Evolutionary conservation across 2,797 vertebrate species (phyloP), one percentile per base, ranked within the genome.

Genomic region (Hemibagrus guttatus): DNA sequence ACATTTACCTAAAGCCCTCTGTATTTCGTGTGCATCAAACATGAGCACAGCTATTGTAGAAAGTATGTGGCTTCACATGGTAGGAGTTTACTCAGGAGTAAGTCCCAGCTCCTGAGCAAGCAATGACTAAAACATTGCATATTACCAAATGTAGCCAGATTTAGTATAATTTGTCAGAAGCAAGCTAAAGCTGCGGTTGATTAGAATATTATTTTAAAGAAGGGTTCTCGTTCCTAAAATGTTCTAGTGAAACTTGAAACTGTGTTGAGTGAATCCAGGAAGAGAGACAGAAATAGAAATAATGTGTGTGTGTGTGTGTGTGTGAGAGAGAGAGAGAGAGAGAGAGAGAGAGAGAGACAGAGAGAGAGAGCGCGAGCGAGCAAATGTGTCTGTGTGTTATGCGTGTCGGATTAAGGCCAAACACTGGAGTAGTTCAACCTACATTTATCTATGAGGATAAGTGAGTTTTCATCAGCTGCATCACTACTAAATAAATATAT

Each of bases 231-330:
- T 69, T 80, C 31, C 58, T 46, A 19, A 42, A 42, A 39, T 0
- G 16, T 71, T 81, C 66, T 46, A 52, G 56, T 72, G 66, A 72
- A 80, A 81, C 39, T 35, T 59, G 56, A 86, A 72, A 61, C 66
- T 72, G 78, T 68, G 76, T 74, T 58, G 14, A 71, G 69, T 42
- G 59, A 75, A 86, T 46, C 59, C 42, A 76, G 72, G 58, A 61
- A 83, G 85, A 39, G 16, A 42, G 69, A 42, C 85, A 49, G 19
- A 56, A 42, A 81, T 61, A 86, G 76, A 82, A 61, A 13, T 56
- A 81, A 81, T 71, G 54, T 71, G 17, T 81, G 3, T n/a, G 74
- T 80, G 61, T 79, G 46, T 49, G 2, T 46, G 46, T 2, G 42
- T 46, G 42, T 46, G 42, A 3, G 42, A 3, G 42, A 3, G 42